Evolutionary conservation across 1,140 invertebrate species (phyloP).

Genomic region (Aethina tumida): DNA sequence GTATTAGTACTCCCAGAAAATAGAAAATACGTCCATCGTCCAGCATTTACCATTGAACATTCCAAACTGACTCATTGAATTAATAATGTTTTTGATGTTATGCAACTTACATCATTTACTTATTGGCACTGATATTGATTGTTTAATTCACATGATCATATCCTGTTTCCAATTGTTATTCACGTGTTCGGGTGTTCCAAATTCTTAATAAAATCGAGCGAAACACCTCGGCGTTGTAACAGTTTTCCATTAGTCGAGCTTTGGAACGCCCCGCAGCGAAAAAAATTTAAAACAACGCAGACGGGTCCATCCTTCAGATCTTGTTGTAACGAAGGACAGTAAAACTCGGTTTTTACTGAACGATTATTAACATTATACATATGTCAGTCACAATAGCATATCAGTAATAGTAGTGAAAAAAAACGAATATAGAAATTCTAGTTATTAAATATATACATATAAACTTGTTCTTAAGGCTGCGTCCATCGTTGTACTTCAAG

Average conservation of each 20-base stretch:
- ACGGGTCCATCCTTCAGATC: slow-evolving; percentile 13
- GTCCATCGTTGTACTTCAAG: too few species aligned
- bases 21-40: too few species aligned
- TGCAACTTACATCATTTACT: slow-evolving; percentile 7
- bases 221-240: neutral
- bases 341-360: slow-evolving; percentile 3
- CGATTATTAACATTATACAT: slow-evolving; percentile 10
- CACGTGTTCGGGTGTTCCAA: neutral
- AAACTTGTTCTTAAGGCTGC: too few species aligned
- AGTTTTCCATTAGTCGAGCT: slow-evolving; percentile 14
- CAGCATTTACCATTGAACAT: too few species aligned
- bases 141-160: slow-evolving; percentile 6
- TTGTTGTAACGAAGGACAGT: slow-evolving; percentile 9
- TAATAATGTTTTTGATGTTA: too few species aligned
- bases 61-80: too few species aligned
- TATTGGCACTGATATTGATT: slow-evolving; percentile 1
- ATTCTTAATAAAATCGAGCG: slow-evolving; percentile 3
- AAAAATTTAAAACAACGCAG: too few species aligned
- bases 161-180: slow-evolving; percentile 7
- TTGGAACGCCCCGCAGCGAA: too few species aligned
- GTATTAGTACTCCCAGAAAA: too few species aligned
- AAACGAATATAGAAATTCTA: too few species aligned
- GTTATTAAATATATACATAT: slow-evolving; percentile 5
- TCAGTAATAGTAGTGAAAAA: slow-evolving; percentile 27
- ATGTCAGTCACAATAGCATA: slow-evolving; percentile 31